phyloP scores from a whole-genome alignment of 1,140 invertebrate species.

The Hyposmocoma kahamanoa region DNA sequence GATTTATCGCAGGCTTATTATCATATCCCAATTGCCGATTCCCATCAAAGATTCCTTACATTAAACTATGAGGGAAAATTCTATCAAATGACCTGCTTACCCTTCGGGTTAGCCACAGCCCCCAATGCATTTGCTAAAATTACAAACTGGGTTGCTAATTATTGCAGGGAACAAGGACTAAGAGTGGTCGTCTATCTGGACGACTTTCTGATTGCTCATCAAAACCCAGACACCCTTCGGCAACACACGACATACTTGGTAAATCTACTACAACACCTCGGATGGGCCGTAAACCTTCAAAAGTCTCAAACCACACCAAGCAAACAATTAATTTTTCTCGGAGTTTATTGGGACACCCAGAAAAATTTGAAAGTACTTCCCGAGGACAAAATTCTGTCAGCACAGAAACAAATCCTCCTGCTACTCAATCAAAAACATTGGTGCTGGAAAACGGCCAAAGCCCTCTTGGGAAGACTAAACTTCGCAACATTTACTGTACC shows the following conservation, averaged over 20 bases:
- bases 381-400: slow-evolving; percentile 11
- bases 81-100: slow-evolving; percentile 28
- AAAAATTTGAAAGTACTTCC: slow-evolving; percentile 22
- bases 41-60: slow-evolving; percentile 18
- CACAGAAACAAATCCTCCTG: slow-evolving; percentile 1
- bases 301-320: slow-evolving; percentile 10
- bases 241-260: not conserved
- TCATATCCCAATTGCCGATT: slow-evolving; percentile 25
- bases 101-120: slow-evolving; percentile 21
- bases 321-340: slow-evolving; percentile 17
- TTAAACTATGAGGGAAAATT: slow-evolving; percentile 13
- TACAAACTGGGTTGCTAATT: slow-evolving; percentile 29
- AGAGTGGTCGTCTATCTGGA: slow-evolving; percentile 27
- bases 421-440: slow-evolving; percentile 5
- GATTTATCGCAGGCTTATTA: slow-evolving; percentile 47
- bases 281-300: slow-evolving; percentile 16
- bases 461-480: slow-evolving; percentile 31
- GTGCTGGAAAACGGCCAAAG: slow-evolving; percentile 26
- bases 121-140: slow-evolving; percentile 22
- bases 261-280: slow-evolving; percentile 14
- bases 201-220: slow-evolving; percentile 17
- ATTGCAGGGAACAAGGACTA: slow-evolving; percentile 15
- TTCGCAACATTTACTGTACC: slow-evolving; percentile 72
- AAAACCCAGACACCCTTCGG: slow-evolving; percentile 1
- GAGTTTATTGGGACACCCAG: slow-evolving; percentile 25